phyloP scores from a whole-genome alignment of 1,140 invertebrate genomes.

The Pseudomyrmex dendroicus region DNA sequence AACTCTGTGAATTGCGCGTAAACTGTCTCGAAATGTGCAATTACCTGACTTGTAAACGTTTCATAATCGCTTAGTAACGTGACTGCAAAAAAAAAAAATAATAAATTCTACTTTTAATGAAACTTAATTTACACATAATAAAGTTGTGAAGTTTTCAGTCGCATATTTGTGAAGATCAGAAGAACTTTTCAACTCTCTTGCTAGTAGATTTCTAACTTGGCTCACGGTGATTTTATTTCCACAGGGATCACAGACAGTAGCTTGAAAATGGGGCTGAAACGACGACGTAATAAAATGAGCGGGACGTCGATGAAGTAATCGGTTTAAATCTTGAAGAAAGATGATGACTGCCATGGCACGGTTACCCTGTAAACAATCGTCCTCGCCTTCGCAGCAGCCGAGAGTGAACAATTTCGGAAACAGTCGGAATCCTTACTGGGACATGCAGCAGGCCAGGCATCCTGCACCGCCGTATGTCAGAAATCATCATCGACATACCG shows the following conservation, averaged over 20 bases:
- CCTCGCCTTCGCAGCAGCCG: slow-evolving; percentile 79
- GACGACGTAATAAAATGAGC: slow-evolving; percentile 80
- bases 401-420: slow-evolving; percentile 78
- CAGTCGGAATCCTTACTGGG: slow-evolving; percentile 79
- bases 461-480: slow-evolving; percentile 78
- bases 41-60: not conserved
- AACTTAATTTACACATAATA: too few species aligned
- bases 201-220: not conserved
- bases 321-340: slow-evolving; percentile 67
- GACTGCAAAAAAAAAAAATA: not conserved
- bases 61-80: not conserved
- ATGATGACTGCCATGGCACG: slow-evolving; percentile 85
- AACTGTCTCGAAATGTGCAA: not conserved
- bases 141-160: not conserved
- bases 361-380: slow-evolving; percentile 83
- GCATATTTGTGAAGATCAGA: not conserved
- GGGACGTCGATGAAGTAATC: slow-evolving; percentile 69
- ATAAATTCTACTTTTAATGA: too few species aligned
- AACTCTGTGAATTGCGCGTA: not conserved
- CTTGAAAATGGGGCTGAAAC: slow-evolving; percentile 79
- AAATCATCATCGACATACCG: slow-evolving; percentile 79
- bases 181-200: not conserved
- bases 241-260: slow-evolving; percentile 73
- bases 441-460: slow-evolving; percentile 81
- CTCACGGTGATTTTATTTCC: not conserved